Conservation (phyloP, 2,888 invertebrate species). For the Lithodes maja region DNA sequence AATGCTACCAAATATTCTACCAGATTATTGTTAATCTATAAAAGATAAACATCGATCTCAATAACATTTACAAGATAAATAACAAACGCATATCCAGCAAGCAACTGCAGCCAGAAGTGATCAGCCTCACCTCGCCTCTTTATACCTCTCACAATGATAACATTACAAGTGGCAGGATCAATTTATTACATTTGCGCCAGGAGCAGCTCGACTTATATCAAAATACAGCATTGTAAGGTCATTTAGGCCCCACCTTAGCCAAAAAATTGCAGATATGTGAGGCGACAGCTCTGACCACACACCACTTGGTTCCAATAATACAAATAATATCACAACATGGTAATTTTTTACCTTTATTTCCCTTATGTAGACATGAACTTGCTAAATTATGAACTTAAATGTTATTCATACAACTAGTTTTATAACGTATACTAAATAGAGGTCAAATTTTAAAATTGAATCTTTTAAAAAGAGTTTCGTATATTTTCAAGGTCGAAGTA, state of each 20-base stretch:
- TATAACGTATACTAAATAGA: not conserved
- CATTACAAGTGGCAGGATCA: too few relatives aligned
- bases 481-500: constrained; percentile 8
- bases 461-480: not conserved
- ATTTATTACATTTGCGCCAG: not conserved
- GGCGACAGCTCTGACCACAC: not conserved
- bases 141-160: too few relatives aligned
- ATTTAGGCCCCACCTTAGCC: not conserved
- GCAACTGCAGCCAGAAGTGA: too few relatives aligned
- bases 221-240: not conserved
- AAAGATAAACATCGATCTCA: too few relatives aligned
- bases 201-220: not conserved
- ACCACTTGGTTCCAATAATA: not conserved
- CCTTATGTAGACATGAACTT: not conserved
- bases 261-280: not conserved
- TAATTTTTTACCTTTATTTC: too few relatives aligned
- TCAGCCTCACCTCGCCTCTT: too few relatives aligned
- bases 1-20: too few relatives aligned
- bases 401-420: not conserved
- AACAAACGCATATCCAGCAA: too few relatives aligned
- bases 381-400: not conserved
- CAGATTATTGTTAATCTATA: too few relatives aligned
- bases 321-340: not conserved
- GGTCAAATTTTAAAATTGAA: not conserved
- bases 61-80: too few relatives aligned